Conservation (phyloP, 2,797 vertebrate species). For the Cygnus olor region DNA sequence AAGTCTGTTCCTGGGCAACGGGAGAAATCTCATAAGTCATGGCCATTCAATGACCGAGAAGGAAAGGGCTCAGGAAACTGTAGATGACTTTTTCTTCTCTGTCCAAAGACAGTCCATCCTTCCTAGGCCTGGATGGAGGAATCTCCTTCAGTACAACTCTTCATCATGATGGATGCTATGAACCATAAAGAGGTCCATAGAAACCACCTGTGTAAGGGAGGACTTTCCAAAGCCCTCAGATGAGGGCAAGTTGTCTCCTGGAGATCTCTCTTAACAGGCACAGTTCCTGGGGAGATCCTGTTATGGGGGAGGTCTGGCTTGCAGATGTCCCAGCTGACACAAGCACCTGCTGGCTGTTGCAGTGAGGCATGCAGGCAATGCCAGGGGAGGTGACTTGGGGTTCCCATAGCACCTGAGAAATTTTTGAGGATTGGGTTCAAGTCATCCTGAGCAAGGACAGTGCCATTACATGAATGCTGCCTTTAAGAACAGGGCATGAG, state of each 20-base stretch:
- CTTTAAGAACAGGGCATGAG: neutral
- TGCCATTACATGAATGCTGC: neutral
- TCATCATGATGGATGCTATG: accelerated
- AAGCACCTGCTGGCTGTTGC: neutral
- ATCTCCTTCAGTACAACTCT: neutral
- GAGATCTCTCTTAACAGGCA: accelerated
- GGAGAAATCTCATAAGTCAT: neutral
- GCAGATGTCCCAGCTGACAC: neutral
- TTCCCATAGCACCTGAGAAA: neutral
- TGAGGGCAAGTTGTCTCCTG: neutral
- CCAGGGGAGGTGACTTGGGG: accelerated
- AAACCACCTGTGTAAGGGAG: neutral
- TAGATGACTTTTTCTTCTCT: neutral
- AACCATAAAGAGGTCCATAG: neutral
- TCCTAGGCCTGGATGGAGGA: neutral
- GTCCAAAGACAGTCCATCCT: neutral
- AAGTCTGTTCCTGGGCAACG: neutral
- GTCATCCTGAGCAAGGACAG: neutral
- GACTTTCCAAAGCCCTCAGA: neutral
- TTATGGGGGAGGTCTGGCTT: neutral
- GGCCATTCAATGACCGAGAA: neutral
- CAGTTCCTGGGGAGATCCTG: neutral
- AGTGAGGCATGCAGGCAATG: neutral
- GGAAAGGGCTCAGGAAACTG: neutral
- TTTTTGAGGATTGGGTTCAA: neutral